Evolutionary conservation across 1,140 invertebrate species (phyloP).

Genomic region (Liolophura sinensis): DNA sequence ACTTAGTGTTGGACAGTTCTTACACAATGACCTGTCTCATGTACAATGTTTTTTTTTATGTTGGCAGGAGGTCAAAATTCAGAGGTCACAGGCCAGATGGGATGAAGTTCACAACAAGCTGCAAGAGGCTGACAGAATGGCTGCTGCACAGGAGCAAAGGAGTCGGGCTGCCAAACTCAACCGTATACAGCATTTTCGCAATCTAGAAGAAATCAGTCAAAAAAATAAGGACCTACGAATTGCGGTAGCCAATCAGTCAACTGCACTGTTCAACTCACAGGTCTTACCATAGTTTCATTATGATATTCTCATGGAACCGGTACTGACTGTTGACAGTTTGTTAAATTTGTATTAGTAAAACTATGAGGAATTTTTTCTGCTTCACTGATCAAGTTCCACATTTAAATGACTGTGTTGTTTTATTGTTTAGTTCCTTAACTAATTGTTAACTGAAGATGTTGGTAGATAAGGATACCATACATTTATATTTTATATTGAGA

Average conservation of each 20-base stretch:
- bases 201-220: slow-evolving; percentile 39
- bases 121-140: slow-evolving; percentile 30
- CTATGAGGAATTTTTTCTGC: too few species aligned
- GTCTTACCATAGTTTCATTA: too few species aligned
- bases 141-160: slow-evolving; percentile 15
- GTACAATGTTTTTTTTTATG: slow-evolving; percentile 3
- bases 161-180: slow-evolving; percentile 37
- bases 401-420: too few species aligned
- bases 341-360: too few species aligned
- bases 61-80: slow-evolving; percentile 34
- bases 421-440: too few species aligned
- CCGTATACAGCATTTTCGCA: slow-evolving; percentile 37
- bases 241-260: slow-evolving; percentile 34
- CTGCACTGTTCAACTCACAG: slow-evolving; percentile 27
- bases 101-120: slow-evolving; percentile 24
- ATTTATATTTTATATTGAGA: too few species aligned
- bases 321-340: too few species aligned
- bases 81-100: slow-evolving; percentile 30
- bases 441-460: too few species aligned
- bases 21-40: neutral
- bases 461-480: too few species aligned
- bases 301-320: too few species aligned
- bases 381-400: too few species aligned
- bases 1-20: too few species aligned
- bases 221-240: slow-evolving; percentile 35